Conservation (phyloP, 2,113 vertebrate species). For the Elgaria multicarinata region DNA sequence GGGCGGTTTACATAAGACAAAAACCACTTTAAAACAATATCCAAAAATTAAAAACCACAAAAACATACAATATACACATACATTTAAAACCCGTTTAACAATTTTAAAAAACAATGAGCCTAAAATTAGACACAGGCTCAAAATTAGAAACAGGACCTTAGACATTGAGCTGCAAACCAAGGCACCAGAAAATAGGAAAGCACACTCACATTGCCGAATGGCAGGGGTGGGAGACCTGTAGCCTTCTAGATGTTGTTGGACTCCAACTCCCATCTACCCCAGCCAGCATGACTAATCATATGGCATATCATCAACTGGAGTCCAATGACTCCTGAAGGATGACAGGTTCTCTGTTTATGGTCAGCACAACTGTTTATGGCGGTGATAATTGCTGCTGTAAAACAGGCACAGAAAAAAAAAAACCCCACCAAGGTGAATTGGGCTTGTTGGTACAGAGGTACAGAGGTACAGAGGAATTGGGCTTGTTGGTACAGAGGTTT, state of each 20-base stretch:
- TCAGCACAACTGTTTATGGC: not conserved
- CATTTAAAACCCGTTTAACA: no score
- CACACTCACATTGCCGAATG: not conserved
- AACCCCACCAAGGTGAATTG: not conserved
- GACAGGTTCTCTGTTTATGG: not conserved
- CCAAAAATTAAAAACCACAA: no score
- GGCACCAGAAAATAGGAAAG: not conserved
- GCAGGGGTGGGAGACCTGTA: not conserved
- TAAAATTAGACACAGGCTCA: no score
- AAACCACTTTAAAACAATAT: no score
- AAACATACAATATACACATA: no score
- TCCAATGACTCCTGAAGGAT: not conserved
- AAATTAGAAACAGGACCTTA: no score
- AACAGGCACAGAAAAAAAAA: not conserved
- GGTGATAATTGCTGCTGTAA: not conserved
- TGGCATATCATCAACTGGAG: not conserved
- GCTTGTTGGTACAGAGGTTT: not conserved
- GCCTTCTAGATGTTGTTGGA: not conserved
- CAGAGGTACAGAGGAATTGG: no score
- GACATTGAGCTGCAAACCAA: not conserved
- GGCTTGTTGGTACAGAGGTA: accelerated
- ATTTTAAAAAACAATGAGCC: no score
- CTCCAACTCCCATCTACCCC: not conserved
- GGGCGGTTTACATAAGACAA: no score
- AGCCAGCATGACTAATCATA: not conserved